Evolutionary conservation across 2,113 vertebrate genomes (phyloP), one percentile per base, ranked within the genome.

Genomic region (Nestor notabilis): DNA sequence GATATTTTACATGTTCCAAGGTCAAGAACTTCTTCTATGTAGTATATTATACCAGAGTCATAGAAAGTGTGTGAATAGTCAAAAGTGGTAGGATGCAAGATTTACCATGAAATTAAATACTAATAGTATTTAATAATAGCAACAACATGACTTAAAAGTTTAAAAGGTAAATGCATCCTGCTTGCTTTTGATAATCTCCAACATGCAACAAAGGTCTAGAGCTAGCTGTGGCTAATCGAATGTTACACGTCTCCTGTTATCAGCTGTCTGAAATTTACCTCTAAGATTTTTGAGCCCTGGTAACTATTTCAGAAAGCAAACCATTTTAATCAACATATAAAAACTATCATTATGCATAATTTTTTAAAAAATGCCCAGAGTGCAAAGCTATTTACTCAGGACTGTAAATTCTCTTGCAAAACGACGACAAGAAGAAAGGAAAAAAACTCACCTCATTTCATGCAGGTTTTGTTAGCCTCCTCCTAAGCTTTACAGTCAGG

Each of bases 131-230:
- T 81, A 86, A 11, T 44, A 33, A 90, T 10, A 89, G 60, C n/a
- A 84, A 77, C 84, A 95, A 77, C 63, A 83, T 46, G 4, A 52
- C 79, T 92, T 81, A 92, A 81, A 97, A 97, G 71, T 55, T 96
- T 90, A 94, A 85, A 97, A 95, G 83, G 74, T 93, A 96, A 95
- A 84, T 55, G 65, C 83, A 44, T 97, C 95, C 96, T 68, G 71
- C 78, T 93, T 87, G 82, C 75, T 93, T 88, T 65, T 78, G 82
- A 66, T 78, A 89, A 76, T 81, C 81, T 78, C 80, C 89, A 97
- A 83, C 49, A 56, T 5, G 31, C n/a, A 65, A 68, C 24, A 52
- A 65, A 95, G 47, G 28, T 96, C 81, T 81, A 72, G 58, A 81
- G 53, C 24, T 27, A 92, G 87, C 46, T 37, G 17, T 47, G 29